phyloP scores from a whole-genome alignment of 2,888 invertebrate genomes.

The Malachius bipustulatus region DNA sequence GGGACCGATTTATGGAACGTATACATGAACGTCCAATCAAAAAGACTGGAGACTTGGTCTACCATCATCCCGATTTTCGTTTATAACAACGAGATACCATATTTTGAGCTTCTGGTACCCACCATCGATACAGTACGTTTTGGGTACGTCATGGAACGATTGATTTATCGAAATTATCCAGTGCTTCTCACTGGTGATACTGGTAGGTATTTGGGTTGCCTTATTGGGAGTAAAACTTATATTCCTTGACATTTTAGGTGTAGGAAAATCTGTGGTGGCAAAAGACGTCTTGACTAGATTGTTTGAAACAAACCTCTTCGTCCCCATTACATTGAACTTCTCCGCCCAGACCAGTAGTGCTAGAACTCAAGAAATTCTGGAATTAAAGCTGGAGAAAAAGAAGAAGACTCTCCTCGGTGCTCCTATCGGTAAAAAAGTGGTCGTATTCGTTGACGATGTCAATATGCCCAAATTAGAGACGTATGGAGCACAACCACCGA shows the following conservation, averaged over 20 bases:
- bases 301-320: conserved; percentile 45
- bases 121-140: conserved; percentile 84
- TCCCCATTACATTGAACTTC: conserved; percentile 74
- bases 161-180: conserved; percentile 59
- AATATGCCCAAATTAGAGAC: conserved; percentile 82
- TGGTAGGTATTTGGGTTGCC: conserved; percentile 39
- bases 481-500: conserved; percentile 86
- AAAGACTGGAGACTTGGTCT: conserved; percentile 66
- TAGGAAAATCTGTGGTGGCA: conserved; percentile 81
- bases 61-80: conserved; percentile 61
- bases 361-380: conserved; percentile 77
- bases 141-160: conserved; percentile 65
- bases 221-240: too few relatives aligned
- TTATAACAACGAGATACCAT: conserved; percentile 59
- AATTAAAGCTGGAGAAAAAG: conserved; percentile 71
- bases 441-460: conserved; percentile 82
- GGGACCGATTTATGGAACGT: conserved; percentile 64
- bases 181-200: conserved; percentile 86
- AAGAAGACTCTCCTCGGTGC: conserved; percentile 70
- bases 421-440: conserved; percentile 68
- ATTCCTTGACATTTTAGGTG: conserved; percentile 44
- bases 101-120: conserved; percentile 83
- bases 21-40: conserved; percentile 58
- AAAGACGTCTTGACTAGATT: conserved; percentile 59
- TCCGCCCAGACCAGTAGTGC: conserved; percentile 83